Base-by-base conservation (phyloP, 2,113 vertebrate species). In the Pseudolaguvia tuberculata region DNA sequence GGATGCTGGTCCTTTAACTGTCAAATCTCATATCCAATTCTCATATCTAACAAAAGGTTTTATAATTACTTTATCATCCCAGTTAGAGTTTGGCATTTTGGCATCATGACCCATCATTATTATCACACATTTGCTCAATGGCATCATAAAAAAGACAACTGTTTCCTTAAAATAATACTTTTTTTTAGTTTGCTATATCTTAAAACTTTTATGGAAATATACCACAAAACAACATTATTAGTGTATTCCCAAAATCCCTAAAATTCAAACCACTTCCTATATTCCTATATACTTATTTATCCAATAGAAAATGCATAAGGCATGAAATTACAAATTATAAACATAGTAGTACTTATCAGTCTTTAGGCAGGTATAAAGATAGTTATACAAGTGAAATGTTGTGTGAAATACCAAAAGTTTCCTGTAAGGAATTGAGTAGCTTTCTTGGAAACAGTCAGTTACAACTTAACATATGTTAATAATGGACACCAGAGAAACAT, bases 391-490 rank as follows among this genome's bases (percentile, higher is more conserved):
- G 42, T 47, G 62, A 65, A 65, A 65, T 65, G 62, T 25, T 47
- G 39, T 51, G 72, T 27, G 70, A 59, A 67, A 73, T 55, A 75
- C 72, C 39, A 62, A 25, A 5, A 57, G 21, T 47, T 47, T 79
- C 62, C 76, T 48, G 73, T 75, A 58, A 31, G 62, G 65, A 72
- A 78, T 76, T 13, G 57, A 77, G n/a, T 47, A 11, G 52, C 48
- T 71, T 81, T 47, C 53, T 56, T 70, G 61, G 72, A 57, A 2
- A 14, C 56, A 76, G 63, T 76, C 23, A 79, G 76, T 76, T 76
- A 79, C 56, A 31, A 58, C 69, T 81, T 42, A 79, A 27, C 77
- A 79, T 78, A 78, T 80, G 75, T 73, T 70, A 25, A 57, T 48
- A 63, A 39, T 63, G 65, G 70, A 74, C 75, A 73, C 65, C 31